These are phyloP conservation scores for Unio pictorum DNA, from an alignment of 2,888 invertebrate genomes.

Conservation along the genomic window DNA sequence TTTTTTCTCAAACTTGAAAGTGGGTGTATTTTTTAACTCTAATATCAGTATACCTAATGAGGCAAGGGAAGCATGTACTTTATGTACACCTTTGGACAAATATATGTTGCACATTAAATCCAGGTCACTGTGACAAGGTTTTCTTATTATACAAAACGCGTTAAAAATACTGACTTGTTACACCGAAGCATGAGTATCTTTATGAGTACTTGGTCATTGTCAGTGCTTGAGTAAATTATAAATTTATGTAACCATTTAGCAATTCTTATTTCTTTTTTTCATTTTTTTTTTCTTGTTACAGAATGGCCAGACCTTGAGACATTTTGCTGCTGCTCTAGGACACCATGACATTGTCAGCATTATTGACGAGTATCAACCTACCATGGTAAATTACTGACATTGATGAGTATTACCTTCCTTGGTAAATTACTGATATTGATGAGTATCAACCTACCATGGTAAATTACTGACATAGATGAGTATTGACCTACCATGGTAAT, in stretches of 20 bases:
- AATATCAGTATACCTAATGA: too few relatives aligned
- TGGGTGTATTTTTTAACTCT: too few relatives aligned
- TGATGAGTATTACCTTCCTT: constrained; percentile 56
- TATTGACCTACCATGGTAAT: constrained; percentile 57
- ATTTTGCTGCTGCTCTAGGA: constrained; percentile 61
- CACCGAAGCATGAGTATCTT: neutral
- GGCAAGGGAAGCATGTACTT: too few relatives aligned
- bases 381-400: constrained; percentile 50
- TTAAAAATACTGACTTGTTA: neutral
- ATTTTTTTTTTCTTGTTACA: constrained; percentile 20
- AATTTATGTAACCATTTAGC: neutral
- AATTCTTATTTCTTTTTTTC: neutral
- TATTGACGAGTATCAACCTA: constrained; percentile 57
- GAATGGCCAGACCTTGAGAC: constrained; percentile 61
- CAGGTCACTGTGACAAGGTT: too few relatives aligned
- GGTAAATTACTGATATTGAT: constrained; percentile 55
- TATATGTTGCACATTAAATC: too few relatives aligned
- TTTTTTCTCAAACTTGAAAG: too few relatives aligned
- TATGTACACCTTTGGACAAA: too few relatives aligned
- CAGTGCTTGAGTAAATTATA: too few relatives aligned
- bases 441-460: constrained; percentile 56
- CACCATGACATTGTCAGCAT: constrained; percentile 64
- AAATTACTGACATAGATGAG: constrained; percentile 42
- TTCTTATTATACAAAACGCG: neutral
- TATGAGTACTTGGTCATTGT: neutral